These are phyloP conservation scores for Hypomecis punctinalis DNA, from an alignment of 2,888 invertebrate species.

Conservation along the genomic window DNA sequence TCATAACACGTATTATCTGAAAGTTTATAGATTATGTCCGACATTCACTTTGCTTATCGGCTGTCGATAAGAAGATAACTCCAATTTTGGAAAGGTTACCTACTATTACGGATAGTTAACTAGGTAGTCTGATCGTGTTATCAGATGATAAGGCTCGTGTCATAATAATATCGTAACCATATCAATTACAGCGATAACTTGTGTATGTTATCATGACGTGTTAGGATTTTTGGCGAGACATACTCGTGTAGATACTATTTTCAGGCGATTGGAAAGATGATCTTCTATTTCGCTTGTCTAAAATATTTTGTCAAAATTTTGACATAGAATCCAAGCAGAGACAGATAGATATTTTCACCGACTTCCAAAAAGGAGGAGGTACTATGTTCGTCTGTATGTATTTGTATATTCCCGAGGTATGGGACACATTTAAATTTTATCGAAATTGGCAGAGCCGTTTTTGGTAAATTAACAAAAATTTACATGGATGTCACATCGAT, in stretches of 20 bases:
- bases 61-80: conserved; percentile 29
- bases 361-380: too few relatives aligned
- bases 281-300: not conserved
- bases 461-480: too few relatives aligned
- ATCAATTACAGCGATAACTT: conserved; percentile 53
- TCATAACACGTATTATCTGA: conserved; percentile 32
- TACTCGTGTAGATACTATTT: not conserved
- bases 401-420: too few relatives aligned
- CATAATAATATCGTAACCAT: conserved; percentile 52
- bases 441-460: too few relatives aligned
- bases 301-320: too few relatives aligned
- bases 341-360: too few relatives aligned
- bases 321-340: too few relatives aligned
- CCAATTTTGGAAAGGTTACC: conserved; percentile 51
- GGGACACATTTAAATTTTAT: too few relatives aligned
- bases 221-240: not conserved
- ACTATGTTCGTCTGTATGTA: too few relatives aligned
- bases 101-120: conserved; percentile 47
- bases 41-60: conserved; percentile 31
- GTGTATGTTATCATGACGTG: conserved; percentile 39
- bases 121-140: conserved; percentile 49
- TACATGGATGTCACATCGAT: too few relatives aligned
- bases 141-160: conserved; percentile 45
- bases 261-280: not conserved
- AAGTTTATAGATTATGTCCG: conserved; percentile 29